These are phyloP conservation scores for Xiphophorus birchmanni DNA, from an alignment of 2,797 vertebrate genomes.

Conservation along the genomic window DNA sequence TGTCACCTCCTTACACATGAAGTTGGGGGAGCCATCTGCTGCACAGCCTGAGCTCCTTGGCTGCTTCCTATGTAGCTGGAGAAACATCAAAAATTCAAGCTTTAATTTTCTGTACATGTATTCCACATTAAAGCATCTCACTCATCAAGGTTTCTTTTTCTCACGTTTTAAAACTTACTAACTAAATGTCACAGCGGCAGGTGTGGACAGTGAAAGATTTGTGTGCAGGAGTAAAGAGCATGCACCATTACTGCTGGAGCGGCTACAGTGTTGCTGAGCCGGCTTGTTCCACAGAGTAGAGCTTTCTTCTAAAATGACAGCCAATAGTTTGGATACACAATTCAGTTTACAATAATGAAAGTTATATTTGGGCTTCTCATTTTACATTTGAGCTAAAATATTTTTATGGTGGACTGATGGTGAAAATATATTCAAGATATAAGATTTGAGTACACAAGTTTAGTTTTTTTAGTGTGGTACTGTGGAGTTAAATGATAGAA, in stretches of 20 bases:
- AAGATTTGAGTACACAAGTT: background rate
- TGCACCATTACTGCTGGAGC: background rate
- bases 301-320: constrained; percentile 14
- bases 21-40: constrained; percentile 58
- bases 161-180: background rate
- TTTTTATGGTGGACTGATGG: background rate
- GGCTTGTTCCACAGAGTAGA: constrained; percentile 36
- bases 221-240: background rate
- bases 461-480: background rate
- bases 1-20: constrained; percentile 53
- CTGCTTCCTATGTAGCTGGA: constrained; percentile 23
- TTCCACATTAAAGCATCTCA: constrained; percentile 19
- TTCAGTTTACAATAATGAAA: background rate
- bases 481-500: no score
- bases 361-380: background rate
- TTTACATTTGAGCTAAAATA: background rate
- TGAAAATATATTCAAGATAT: background rate
- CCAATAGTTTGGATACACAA: constrained; percentile 44
- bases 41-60: constrained; percentile 31
- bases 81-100: constrained; percentile 39
- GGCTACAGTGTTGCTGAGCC: constrained; percentile 18
- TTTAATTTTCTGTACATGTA: constrained; percentile 12
- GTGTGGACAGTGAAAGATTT: background rate
- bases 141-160: background rate
- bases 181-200: background rate